Base-by-base conservation (phyloP, 1,140 invertebrate genomes). In the Marisa cornuarietis region DNA sequence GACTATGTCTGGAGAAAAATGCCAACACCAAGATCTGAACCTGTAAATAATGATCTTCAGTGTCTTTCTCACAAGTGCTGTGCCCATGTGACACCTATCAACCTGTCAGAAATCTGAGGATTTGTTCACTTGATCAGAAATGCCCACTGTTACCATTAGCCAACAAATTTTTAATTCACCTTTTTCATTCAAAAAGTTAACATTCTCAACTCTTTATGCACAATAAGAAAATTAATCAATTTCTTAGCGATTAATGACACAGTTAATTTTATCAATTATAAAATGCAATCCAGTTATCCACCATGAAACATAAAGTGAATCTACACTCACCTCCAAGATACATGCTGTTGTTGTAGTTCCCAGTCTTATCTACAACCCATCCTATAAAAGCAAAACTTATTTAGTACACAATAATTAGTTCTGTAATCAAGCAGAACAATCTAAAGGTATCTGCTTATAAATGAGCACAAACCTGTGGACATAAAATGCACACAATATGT, bases 291-390 rank as follows among this genome's bases (percentile, higher is more conserved):
- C 18, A 20, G n/a, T n/a, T 63, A 63, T n/a, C 62, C 62, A 20
- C 62, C 62, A 63, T 20, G 31, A n/a, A 24, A 8, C 73, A 62
- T 16, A 42, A 16, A 58, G n/a, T 7, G 0, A 49, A 20, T n/a
- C 51, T 14, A 11, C 11, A 22, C 26, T 72, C 31, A 82, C 77
- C 81, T 82, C 71, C 77, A 5, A 78, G 51, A 31, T 76, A 76
- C 77, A 79, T 82, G 62, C 71, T 78, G 77, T 76, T 74, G 58
- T 82, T 49, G 66, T 82, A 82, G 71, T 65, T 65, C 31, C 77
- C 77, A 20, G 80, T 81, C 24, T 65, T n/a, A 58, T 81, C 80
- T 22, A 81, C 76, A 24, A 81, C 26, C 68, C 75, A 78, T 11
- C 80, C 80, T 81, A 71, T n/a, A 73, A 31, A 26, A 52, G 51